Conservation (phyloP, 1,140 invertebrate species). For the Metaphire vulgaris region DNA sequence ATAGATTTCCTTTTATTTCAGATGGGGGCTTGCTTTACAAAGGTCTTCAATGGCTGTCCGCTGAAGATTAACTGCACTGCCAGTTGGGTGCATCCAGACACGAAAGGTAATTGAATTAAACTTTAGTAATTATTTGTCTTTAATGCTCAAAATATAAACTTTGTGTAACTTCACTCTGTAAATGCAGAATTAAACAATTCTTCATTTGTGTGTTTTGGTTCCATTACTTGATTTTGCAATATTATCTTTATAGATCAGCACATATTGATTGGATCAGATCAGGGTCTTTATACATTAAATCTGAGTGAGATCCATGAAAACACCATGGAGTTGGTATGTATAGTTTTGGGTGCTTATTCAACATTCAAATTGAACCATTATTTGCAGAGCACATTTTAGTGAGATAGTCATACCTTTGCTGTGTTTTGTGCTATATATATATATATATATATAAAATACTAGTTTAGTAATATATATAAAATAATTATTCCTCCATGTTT, state of each 20-base stretch:
- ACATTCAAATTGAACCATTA: background rate
- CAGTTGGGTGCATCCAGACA: constrained; percentile 94
- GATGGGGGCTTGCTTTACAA: constrained; percentile 99
- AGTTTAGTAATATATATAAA: background rate
- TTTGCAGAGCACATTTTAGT: background rate
- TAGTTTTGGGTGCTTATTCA: background rate
- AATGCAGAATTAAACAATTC: too few species aligned
- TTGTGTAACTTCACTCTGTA: too few species aligned
- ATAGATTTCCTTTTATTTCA: too few species aligned
- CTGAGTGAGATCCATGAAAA: constrained; percentile 95
- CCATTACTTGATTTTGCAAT: too few species aligned
- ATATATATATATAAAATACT: too few species aligned
- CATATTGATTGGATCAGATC: constrained; percentile 89
- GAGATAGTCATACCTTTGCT: background rate
- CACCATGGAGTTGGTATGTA: constrained; percentile 78
- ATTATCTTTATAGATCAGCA: constrained; percentile 69
- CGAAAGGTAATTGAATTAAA: too few species aligned
- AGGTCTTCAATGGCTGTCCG: constrained; percentile 97
- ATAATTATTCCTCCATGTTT: background rate
- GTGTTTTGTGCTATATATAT: too few species aligned
- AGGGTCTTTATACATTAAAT: constrained; percentile 96
- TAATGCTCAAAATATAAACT: too few species aligned
- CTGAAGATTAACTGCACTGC: constrained; percentile 93
- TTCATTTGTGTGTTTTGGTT: too few species aligned
- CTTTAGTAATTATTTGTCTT: too few species aligned